Evolutionary conservation across 1,140 invertebrate genomes (phyloP).

Genomic region (Papilio dardanus): DNA sequence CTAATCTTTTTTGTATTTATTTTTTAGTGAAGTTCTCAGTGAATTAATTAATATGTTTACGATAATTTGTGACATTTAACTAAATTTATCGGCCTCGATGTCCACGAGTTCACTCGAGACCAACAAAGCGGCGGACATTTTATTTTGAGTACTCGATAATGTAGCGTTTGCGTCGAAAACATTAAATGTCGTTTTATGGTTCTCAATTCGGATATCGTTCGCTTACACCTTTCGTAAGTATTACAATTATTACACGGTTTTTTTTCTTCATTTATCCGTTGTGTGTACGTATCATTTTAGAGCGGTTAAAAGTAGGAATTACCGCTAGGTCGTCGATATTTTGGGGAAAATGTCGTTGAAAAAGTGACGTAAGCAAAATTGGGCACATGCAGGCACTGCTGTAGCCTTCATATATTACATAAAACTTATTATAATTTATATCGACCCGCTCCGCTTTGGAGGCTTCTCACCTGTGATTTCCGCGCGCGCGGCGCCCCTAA

Average conservation of each 20-base stretch:
- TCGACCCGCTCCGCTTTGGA: constrained; percentile 75
- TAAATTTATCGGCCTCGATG: constrained; percentile 77
- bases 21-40: constrained; percentile 71
- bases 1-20: constrained; percentile 65
- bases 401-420: constrained; percentile 58
- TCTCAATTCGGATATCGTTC: constrained; percentile 78
- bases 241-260: constrained; percentile 56
- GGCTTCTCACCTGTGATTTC: constrained; percentile 75
- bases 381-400: constrained; percentile 56
- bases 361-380: constrained; percentile 76
- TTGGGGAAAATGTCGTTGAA: constrained; percentile 73
- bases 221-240: constrained; percentile 82
- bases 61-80: constrained; percentile 67
- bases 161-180: constrained; percentile 82
- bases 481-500: constrained; percentile 80
- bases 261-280: constrained; percentile 58
- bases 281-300: constrained; percentile 54
- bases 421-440: constrained; percentile 65
- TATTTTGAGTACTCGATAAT: constrained; percentile 83
- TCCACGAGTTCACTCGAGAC: constrained; percentile 82
- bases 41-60: constrained; percentile 74
- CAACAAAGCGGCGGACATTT: constrained; percentile 83
- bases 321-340: constrained; percentile 76
- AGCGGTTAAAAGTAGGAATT: constrained; percentile 72
- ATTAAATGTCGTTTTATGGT: constrained; percentile 81